Evolutionary conservation across 2,113 vertebrate genomes (phyloP).

Genomic region (Otocyon megalotis): DNA sequence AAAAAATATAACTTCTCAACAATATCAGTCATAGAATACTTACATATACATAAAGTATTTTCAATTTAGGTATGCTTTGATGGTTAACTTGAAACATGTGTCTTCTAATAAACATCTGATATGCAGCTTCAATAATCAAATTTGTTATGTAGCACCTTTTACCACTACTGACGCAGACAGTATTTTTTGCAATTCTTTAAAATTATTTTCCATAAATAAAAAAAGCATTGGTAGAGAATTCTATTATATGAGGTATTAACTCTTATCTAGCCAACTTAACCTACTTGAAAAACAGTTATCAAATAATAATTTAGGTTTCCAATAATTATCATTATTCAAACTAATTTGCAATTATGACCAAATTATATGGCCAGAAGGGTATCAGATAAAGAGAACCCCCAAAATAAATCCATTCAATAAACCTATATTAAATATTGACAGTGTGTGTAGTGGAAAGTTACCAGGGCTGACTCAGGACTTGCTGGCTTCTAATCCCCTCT

Average conservation of each 20-base stretch:
- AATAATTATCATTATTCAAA: slow-evolving; percentile 53
- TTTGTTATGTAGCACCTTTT: not conserved
- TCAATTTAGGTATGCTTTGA: slow-evolving; percentile 33
- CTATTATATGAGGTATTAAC: not conserved
- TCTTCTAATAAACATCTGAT: not conserved
- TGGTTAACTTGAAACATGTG: not conserved
- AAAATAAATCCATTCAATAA: not conserved
- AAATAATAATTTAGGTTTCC: slow-evolving; percentile 37
- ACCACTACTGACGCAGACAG: not conserved
- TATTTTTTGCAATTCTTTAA: slow-evolving; percentile 18
- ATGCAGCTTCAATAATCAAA: slow-evolving; percentile 44
- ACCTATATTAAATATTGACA: not conserved
- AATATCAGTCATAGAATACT: not conserved
- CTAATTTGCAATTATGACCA: not conserved
- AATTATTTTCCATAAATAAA: slow-evolving; percentile 59
- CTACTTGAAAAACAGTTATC: slow-evolving; percentile 10
- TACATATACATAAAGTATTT: not conserved
- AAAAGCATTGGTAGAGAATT: slow-evolving; percentile 11
- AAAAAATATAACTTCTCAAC: slow-evolving; percentile 18
- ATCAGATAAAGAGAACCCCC: not conserved
- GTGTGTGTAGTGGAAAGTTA: not conserved
- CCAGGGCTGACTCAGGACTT: not conserved
- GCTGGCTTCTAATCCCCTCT: slow-evolving; percentile 62
- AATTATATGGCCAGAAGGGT: not conserved
- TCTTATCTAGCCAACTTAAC: not conserved